These are phyloP conservation scores for Dolichomitus sp. DNA, from an alignment of 2,888 invertebrate genomes.

Conservation along the genomic window DNA sequence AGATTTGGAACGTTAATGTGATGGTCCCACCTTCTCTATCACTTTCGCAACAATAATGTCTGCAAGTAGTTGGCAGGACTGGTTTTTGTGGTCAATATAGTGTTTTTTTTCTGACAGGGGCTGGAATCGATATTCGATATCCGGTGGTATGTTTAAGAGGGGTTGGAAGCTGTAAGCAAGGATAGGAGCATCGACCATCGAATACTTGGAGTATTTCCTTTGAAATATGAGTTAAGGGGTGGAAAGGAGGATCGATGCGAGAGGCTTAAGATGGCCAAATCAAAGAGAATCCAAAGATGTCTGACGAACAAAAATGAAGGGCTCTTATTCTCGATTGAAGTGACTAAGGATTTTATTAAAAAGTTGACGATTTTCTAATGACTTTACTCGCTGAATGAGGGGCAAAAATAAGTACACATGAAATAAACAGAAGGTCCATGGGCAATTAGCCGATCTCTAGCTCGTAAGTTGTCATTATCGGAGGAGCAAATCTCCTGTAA, in stretches of 20 bases:
- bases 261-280: neutral
- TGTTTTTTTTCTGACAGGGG: neutral
- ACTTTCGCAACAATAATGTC: neutral
- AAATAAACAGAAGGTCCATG: conserved; percentile 28
- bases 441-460: conserved; percentile 19
- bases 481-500: conserved; percentile 15
- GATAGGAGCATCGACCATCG: too few relatives aligned
- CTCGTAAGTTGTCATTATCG: conserved; percentile 33
- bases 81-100: neutral
- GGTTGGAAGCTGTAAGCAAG: neutral
- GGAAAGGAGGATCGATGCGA: neutral
- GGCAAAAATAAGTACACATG: conserved; percentile 31
- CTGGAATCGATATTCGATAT: neutral
- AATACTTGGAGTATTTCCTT: neutral
- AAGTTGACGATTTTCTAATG: conserved; percentile 39
- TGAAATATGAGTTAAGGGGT: neutral
- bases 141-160: neutral
- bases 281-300: neutral
- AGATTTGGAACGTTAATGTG: too few relatives aligned
- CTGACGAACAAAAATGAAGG: neutral
- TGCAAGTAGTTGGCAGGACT: neutral
- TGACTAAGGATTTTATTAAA: conserved; percentile 1
- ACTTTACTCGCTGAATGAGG: conserved; percentile 20
- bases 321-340: neutral
- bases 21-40: too few relatives aligned